phyloP scores from a whole-genome alignment of 2,797 vertebrate genomes.

The Okamejei kenojei region DNA sequence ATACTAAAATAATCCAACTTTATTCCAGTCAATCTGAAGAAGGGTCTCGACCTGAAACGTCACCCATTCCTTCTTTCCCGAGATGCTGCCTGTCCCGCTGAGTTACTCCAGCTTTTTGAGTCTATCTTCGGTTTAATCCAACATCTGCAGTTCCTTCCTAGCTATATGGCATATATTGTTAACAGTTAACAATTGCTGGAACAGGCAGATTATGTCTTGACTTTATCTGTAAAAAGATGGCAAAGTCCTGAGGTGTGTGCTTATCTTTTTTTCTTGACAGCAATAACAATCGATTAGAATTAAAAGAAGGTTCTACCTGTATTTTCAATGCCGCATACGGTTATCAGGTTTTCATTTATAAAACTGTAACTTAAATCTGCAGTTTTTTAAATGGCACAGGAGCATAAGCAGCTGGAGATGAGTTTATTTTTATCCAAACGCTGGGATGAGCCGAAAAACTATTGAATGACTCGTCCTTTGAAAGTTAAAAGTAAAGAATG shows the following conservation, averaged over 20 bases:
- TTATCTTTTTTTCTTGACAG: neutral
- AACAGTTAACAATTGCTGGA: neutral
- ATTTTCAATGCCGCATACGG: neutral
- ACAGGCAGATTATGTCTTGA: neutral
- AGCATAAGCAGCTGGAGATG: neutral
- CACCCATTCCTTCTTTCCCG: too few relatives aligned
- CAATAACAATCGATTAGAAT: slow-evolving; percentile 7
- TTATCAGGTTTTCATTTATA: neutral
- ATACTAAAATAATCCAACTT: too few relatives aligned
- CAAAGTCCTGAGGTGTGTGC: neutral
- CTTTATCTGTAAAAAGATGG: neutral
- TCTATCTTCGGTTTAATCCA: too few relatives aligned
- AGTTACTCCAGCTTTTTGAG: too few relatives aligned
- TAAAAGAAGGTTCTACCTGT: neutral
- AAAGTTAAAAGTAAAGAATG: too few relatives aligned
- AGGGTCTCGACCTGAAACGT: too few relatives aligned
- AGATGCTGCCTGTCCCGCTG: too few relatives aligned
- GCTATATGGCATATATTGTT: neutral
- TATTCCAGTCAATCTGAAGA: too few relatives aligned
- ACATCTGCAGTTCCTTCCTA: neutral
- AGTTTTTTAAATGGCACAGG: neutral
- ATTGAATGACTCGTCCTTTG: neutral
- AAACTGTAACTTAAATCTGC: neutral
- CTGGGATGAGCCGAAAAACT: neutral
- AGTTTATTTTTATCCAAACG: too few relatives aligned